A percentile compares a stretch with the other conserved stretches of the same genome.
phyloP scores from a whole-genome alignment of 2,113 vertebrate species.

The Bubo bubo region DNA sequence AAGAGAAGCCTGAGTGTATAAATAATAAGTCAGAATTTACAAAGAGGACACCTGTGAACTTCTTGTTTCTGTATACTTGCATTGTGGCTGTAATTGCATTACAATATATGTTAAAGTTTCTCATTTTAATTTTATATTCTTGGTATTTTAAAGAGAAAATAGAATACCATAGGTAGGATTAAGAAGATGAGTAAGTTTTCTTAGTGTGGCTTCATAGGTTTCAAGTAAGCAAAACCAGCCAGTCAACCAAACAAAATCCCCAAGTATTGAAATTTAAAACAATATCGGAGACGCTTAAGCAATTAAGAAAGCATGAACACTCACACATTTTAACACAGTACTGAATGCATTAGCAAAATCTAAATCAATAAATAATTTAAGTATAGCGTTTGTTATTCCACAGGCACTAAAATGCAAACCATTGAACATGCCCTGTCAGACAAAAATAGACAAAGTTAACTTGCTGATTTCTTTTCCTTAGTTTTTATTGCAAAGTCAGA shows the following conservation, averaged over 20 bases:
- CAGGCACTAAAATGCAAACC: not conserved
- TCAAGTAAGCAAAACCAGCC: not conserved
- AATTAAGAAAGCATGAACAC: not conserved
- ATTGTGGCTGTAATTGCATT: not conserved
- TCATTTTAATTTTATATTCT: not conserved
- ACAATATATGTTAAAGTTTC: not conserved
- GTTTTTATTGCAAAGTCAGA: not conserved
- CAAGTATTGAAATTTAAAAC: not conserved
- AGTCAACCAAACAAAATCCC: not conserved
- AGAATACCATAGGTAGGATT: not conserved
- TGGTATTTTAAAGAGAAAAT: not conserved
- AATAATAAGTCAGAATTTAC: conserved; percentile 17
- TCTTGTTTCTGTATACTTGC: not conserved
- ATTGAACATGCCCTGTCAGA: rapidly evolving
- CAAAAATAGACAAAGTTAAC: not conserved
- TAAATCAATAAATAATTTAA: not conserved
- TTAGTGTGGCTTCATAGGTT: not conserved
- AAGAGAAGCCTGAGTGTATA: not conserved
- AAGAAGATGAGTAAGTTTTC: not conserved
- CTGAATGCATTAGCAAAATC: not conserved
- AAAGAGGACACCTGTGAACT: not conserved
- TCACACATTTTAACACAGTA: not conserved
- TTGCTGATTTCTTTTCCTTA: not conserved
- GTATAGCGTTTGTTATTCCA: not conserved
- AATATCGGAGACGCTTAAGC: not conserved